A percentile compares a stretch with the other conserved stretches of the same genome.
Evolutionary conservation across 2,113 vertebrate species (phyloP).

Genomic region (Brevimyrus niger): DNA sequence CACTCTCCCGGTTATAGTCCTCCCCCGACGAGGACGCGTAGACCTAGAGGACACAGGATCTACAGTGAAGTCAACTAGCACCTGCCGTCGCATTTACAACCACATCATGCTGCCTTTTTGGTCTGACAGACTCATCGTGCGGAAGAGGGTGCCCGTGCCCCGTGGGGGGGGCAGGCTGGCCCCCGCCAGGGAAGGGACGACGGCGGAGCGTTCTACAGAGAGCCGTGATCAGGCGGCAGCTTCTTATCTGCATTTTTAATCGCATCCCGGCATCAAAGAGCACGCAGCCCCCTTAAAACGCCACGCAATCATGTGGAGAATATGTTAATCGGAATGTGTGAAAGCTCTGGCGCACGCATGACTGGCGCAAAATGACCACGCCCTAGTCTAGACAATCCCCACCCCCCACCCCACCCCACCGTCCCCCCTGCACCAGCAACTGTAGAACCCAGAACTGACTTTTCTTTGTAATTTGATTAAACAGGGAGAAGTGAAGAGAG

Average conservation of each 20-base stretch:
- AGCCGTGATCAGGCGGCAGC: neutral
- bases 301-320: neutral
- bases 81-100: neutral
- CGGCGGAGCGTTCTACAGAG: neutral
- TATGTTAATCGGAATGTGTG: neutral
- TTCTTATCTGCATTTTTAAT: neutral
- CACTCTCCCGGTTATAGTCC: conserved; percentile 77
- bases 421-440: conserved; percentile 17
- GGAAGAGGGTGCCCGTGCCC: neutral
- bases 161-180: neutral
- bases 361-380: conserved; percentile 32
- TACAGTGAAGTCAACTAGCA: neutral
- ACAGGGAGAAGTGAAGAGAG: conserved; percentile 54
- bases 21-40: conserved; percentile 82
- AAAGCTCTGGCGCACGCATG: neutral
- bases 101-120: neutral
- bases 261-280: neutral
- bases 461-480: conserved; percentile 73
- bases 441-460: conserved; percentile 42
- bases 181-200: neutral
- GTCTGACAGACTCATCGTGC: neutral
- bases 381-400: conserved; percentile 43
- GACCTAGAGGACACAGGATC: conserved; percentile 60
- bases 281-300: neutral
- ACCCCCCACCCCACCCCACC: conserved; percentile 33